Evolutionary conservation across 2,113 vertebrate genomes (phyloP).

Genomic region (Microcebus ravelobensis): DNA sequence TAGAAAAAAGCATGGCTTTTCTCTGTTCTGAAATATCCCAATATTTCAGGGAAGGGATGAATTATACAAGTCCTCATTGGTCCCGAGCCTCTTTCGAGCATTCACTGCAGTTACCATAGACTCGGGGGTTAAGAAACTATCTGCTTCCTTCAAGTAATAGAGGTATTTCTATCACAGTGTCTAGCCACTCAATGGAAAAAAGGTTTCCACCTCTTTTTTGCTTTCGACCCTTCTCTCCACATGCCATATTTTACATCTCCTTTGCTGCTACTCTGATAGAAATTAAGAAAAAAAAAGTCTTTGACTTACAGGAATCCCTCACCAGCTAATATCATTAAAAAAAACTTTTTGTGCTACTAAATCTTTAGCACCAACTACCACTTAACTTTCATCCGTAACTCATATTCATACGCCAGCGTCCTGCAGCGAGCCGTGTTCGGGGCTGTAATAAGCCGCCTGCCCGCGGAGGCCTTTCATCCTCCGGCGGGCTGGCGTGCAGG

Average conservation of each 20-base stretch:
- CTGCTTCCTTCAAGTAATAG: not conserved
- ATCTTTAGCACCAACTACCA: constrained; percentile 67
- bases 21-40: not conserved
- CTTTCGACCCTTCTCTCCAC: not conserved
- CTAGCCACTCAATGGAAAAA: constrained; percentile 41
- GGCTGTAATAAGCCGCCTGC: constrained; percentile 55
- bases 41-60: not conserved
- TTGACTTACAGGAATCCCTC: constrained; percentile 58
- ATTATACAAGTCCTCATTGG: accelerated
- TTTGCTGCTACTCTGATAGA: constrained; percentile 10
- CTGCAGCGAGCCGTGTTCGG: constrained; percentile 50
- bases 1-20: not conserved
- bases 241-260: not conserved
- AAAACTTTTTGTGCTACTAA: constrained; percentile 47
- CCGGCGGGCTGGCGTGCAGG: not conserved
- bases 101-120: accelerated
- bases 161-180: not conserved
- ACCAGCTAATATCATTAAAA: constrained; percentile 59
- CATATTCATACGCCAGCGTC: constrained; percentile 57
- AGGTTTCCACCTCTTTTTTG: not conserved
- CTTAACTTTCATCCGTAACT: constrained; percentile 81
- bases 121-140: not conserved
- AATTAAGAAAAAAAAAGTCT: constrained; percentile 67
- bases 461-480: constrained; percentile 74
- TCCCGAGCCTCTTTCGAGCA: not conserved